Conservation (phyloP, 2,113 vertebrate genomes). For the Lethenteron reissneri region DNA sequence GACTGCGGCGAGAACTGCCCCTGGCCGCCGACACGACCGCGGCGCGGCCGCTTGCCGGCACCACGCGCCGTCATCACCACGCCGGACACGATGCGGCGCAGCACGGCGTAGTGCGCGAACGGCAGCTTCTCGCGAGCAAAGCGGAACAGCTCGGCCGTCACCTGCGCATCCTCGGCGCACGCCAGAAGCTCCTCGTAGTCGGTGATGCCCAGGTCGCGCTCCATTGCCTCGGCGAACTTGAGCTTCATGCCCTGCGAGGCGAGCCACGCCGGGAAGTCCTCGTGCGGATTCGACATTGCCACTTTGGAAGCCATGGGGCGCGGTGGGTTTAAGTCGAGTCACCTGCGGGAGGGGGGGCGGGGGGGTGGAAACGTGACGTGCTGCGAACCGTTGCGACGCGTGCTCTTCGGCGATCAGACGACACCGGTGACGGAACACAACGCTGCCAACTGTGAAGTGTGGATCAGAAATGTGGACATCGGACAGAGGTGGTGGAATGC, state of each 20-base stretch:
- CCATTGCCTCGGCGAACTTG: neutral
- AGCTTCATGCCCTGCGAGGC: conserved; percentile 1
- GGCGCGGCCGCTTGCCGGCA: too few relatives aligned
- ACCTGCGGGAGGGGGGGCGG: too few relatives aligned
- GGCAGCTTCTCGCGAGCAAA: neutral
- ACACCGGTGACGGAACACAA: too few relatives aligned
- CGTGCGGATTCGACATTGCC: neutral
- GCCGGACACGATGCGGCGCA: neutral
- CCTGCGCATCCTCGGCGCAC: neutral
- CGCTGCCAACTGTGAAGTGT: too few relatives aligned
- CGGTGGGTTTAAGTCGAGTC: too few relatives aligned
- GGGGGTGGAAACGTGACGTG: too few relatives aligned
- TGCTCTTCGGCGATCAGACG: too few relatives aligned
- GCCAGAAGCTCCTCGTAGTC: conserved; percentile 5
- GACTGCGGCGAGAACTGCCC: too few relatives aligned
- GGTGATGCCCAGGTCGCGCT: conserved; percentile 3
- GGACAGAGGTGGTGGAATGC: too few relatives aligned
- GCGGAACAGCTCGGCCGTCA: conserved; percentile 1
- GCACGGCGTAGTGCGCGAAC: neutral
- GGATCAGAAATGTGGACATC: too few relatives aligned
- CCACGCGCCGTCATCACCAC: neutral
- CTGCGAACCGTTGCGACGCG: too few relatives aligned
- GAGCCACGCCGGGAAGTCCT: conserved; percentile 2
- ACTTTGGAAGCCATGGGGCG: neutral
- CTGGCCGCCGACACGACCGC: too few relatives aligned